These are phyloP conservation scores for Ecdyonurus torrentis DNA, from an alignment of 2,888 invertebrate species.

Conservation along the genomic window DNA sequence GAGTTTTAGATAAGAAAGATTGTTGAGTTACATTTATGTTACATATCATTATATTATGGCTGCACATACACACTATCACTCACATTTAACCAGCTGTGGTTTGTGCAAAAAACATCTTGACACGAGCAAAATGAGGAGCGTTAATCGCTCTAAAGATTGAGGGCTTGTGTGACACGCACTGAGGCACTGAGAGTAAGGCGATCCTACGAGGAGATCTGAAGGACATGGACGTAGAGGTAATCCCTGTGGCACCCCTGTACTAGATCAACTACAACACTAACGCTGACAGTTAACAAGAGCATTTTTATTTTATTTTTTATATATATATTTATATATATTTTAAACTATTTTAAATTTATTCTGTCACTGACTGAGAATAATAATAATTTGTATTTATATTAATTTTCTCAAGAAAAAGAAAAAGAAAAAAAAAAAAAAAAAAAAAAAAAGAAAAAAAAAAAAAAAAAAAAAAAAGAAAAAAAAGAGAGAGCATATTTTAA, in stretches of 20 bases:
- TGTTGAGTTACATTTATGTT: too few species aligned
- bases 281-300: too few species aligned
- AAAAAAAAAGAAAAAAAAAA: too few species aligned
- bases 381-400: too few species aligned
- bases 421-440: too few species aligned
- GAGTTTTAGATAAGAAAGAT: background rate
- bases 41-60: too few species aligned
- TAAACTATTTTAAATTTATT: too few species aligned
- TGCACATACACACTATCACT: background rate
- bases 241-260: slow-evolving; percentile 7
- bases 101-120: background rate
- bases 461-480: too few species aligned
- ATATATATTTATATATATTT: too few species aligned
- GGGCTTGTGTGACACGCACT: slow-evolving; percentile 5
- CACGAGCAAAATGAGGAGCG: background rate
- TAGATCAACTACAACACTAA: slow-evolving; percentile 7
- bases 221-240: slow-evolving; percentile 8
- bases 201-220: slow-evolving; percentile 9
- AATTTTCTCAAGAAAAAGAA: background rate
- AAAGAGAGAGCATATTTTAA: too few species aligned
- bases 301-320: too few species aligned
- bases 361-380: too few species aligned
- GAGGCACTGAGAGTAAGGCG: slow-evolving; percentile 11
- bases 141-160: background rate
- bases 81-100: background rate